Evolutionary conservation across 2,113 vertebrate species (phyloP), one percentile per base, ranked within the genome.

Genomic region (Myodes glareolus): DNA sequence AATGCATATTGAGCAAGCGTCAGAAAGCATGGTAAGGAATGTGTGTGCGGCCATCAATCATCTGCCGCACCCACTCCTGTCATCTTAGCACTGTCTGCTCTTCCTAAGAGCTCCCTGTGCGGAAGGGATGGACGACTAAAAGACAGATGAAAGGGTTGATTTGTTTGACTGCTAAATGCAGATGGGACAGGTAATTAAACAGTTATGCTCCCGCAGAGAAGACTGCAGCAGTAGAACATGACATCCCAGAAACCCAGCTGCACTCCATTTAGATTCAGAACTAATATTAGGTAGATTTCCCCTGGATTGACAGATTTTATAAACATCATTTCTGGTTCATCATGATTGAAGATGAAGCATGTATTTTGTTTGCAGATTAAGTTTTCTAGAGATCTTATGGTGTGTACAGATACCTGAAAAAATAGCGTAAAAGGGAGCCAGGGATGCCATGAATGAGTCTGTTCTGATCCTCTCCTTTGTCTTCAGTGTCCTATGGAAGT

Each of bases 151-250:
- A 92, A 70, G 17, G 47, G 91, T 75, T 97, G 90, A 97, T 95
- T 86, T 92, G 82, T 92, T 97, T 91, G 65, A 52, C 65, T 96
- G 92, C 91, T 97, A 91, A 94, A 68, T 94, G 63, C 93, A 95
- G 52, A 73, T 93, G 96, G 94, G 84, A 85, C 85, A 94, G 93
- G 95, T 94, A 95, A 96, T 95, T 91, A 96, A 97, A 89, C 86
- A 97, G 93, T 27, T 39, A 25, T 58, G 61, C 82, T 96, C 93
- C 95, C 5, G 9, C 21, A 7, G 93, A 90, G 76, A 85, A 50
- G 82, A 90, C 93, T 90, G 86, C 52, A 84, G 85, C 88, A 39
- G 16, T 36, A 58, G 92, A 75, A 77, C 75, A 13, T 3, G 19
- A 82, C 72, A 65, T 86, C 82, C 86, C 52, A 76, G 94, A 94